These are phyloP conservation scores for Platalea minor DNA, from an alignment of 2,797 vertebrate genomes.

Conservation along the genomic window DNA sequence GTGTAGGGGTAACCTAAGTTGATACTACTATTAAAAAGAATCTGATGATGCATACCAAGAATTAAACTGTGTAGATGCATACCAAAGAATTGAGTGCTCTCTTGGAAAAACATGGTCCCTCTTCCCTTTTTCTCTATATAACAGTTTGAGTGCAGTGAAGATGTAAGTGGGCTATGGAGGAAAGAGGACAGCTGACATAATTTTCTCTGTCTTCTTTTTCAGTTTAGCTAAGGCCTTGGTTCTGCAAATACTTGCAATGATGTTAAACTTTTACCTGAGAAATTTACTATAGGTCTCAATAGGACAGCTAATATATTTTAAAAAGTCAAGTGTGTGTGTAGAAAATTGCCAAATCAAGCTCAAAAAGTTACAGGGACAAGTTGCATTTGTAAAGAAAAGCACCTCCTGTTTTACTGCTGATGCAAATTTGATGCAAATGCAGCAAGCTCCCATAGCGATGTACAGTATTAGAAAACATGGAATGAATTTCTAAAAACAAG, in stretches of 20 bases:
- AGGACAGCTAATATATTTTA: not conserved
- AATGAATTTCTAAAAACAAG: not conserved
- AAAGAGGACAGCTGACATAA: not conserved
- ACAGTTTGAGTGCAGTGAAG: not conserved
- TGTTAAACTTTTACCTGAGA: not conserved
- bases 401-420: not conserved
- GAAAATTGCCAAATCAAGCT: not conserved
- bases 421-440: not conserved
- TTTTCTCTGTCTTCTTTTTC: not conserved
- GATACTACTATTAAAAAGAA: not conserved
- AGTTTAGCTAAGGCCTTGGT: not conserved
- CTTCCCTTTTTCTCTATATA: not conserved
- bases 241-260: not conserved
- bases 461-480: not conserved
- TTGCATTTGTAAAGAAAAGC: not conserved
- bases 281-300: not conserved
- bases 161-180: not conserved
- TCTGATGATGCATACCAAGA: not conserved
- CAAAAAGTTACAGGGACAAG: not conserved
- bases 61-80: not conserved
- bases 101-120: not conserved
- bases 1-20: not conserved
- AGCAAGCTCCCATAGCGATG: not conserved
- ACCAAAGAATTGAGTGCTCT: not conserved
- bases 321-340: not conserved